Conservation (phyloP, 1,140 invertebrate species). For the Yoshiicerus persimilis region DNA sequence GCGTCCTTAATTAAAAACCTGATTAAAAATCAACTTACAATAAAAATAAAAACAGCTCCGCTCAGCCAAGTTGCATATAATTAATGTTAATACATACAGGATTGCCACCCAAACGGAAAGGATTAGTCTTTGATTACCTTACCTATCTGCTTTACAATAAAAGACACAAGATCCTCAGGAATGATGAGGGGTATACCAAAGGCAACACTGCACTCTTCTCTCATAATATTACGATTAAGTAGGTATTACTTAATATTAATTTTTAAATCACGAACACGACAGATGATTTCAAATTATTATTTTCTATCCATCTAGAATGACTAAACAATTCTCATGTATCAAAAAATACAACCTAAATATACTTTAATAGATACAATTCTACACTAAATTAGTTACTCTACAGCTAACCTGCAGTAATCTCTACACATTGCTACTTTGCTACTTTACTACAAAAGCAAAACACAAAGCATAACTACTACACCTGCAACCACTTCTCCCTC, state of each 20-base stretch:
- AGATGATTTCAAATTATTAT: background rate
- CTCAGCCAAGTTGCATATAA: background rate
- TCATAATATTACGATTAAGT: background rate
- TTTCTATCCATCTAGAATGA: background rate
- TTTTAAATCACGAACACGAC: background rate
- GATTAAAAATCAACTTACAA: constrained; percentile 32
- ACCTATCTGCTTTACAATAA: background rate
- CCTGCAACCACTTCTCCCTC: background rate
- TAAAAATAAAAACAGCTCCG: constrained; percentile 25
- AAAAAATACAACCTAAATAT: background rate
- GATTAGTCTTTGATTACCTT: background rate
- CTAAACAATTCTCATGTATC: background rate
- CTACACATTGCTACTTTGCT: too few species aligned
- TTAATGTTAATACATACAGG: constrained; percentile 2
- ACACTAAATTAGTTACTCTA: background rate
- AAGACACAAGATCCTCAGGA: background rate
- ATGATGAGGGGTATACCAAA: background rate
- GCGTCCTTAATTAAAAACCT: constrained; percentile 34
- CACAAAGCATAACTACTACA: too few species aligned
- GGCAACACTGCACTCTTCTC: background rate
- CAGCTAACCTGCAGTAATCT: background rate
- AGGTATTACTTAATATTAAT: background rate
- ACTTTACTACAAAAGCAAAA: too few species aligned
- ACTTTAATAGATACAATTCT: background rate
- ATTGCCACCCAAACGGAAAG: background rate